Conservation (phyloP, 2,113 vertebrate species). For the Lagenorhynchus albirostris region DNA sequence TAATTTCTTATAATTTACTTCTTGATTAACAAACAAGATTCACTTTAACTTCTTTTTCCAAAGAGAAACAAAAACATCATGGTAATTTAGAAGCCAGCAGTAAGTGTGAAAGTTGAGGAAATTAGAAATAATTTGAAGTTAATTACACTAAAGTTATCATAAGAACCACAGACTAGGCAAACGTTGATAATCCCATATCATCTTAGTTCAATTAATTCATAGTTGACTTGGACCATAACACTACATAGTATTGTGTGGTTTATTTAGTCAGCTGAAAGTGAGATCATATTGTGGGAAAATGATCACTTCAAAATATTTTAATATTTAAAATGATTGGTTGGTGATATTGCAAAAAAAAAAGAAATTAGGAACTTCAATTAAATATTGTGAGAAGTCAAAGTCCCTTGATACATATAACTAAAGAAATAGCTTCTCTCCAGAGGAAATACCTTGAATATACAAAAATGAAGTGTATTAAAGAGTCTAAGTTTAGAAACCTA, state of each 20-base stretch:
- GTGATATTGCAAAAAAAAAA: neutral
- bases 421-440: neutral
- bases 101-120: neutral
- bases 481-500: neutral
- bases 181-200: neutral
- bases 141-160: neutral
- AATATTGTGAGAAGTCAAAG: neutral
- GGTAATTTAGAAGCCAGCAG: neutral
- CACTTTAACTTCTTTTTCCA: neutral
- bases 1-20: neutral
- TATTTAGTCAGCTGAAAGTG: neutral
- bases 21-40: neutral
- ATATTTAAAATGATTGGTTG: neutral
- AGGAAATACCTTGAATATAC: neutral
- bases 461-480: neutral
- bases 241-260: neutral
- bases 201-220: neutral
- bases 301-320: neutral
- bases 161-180: neutral
- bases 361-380: no score
- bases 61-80: neutral
- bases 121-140: neutral
- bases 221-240: neutral
- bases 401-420: neutral
- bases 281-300: neutral